Evolutionary conservation across 2,797 vertebrate genomes (phyloP).

Genomic region (Nyctibius grandis): DNA sequence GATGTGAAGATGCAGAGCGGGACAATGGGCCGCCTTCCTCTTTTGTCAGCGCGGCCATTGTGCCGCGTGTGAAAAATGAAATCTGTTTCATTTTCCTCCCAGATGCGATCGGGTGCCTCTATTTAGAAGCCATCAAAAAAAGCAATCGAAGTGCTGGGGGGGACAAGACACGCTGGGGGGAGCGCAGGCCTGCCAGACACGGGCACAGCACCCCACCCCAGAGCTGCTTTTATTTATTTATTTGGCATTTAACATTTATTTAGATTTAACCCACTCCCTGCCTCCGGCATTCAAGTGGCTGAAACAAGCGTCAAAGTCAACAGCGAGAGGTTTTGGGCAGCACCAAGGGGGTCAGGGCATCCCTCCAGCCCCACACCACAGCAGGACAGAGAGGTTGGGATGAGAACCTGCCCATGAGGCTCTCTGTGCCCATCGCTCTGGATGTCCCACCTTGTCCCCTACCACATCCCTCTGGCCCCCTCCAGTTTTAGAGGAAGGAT

Average conservation of each 20-base stretch:
- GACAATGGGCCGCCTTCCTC: constrained; percentile 77
- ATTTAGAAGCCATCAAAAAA: constrained; percentile 66
- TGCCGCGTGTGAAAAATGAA: constrained; percentile 79
- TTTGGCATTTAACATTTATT: not conserved
- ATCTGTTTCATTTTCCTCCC: constrained; percentile 75
- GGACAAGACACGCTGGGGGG: not conserved
- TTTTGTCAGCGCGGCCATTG: constrained; percentile 76
- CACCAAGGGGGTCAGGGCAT: not conserved
- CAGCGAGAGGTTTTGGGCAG: not conserved
- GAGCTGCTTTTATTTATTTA: not conserved
- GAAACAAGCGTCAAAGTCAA: not conserved
- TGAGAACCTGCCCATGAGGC: not conserved
- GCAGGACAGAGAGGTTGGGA: not conserved
- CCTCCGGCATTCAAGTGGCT: not conserved
- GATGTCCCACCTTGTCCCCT: not conserved
- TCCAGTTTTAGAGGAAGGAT: not conserved
- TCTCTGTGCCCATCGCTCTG: not conserved
- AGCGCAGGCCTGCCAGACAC: not conserved
- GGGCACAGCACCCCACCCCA: not conserved
- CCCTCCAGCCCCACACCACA: no score
- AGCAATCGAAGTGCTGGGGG: constrained; percentile 33
- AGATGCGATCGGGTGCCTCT: constrained; percentile 68
- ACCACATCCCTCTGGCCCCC: no score
- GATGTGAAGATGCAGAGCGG: constrained; percentile 73
- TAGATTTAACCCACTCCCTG: constrained; percentile 44